Evolutionary conservation across 2,113 vertebrate genomes (phyloP), one percentile per base, ranked within the genome.

Genomic region (Peromyscus californicus): DNA sequence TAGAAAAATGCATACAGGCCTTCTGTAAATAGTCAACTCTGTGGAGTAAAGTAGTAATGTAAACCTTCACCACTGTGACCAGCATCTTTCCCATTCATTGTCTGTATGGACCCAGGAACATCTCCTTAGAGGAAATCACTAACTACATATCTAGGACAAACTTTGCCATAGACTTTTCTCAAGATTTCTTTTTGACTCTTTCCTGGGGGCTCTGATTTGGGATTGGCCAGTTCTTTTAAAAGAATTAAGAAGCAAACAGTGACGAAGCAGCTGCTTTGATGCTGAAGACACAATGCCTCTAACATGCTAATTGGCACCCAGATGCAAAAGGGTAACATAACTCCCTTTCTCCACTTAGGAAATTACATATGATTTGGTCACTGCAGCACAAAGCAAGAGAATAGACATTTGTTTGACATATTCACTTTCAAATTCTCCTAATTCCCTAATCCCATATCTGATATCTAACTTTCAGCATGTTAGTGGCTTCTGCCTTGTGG

Each of bases 241-340:
- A 82, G 94, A 91, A 91, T 91, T 91, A 93, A 92, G 80, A 92
- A 86, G 61, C 17, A 67, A 94, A 92, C 7, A 80, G 57, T 29
- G 31, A 88, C 76, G 51, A 54, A 74, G 42, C 70, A 93, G 65
- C 59, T 93, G 24, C 29, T 90, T 83, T 93, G 51, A 59, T 57
- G 33, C 61, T 57, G 65, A 93, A 93, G 76, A 79, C 7, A 16
- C n/a, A 36, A 51, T 48, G 33, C 45, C 91, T 96, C 96, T 57
- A 91, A 91, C 59, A 83, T 90, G 31, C 48, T 84, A 93, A 65
- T 9, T 89, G 74, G 39, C 74, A 91, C 39, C 67, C 67, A 83
- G 17, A 69, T 82, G 29, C 4, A 76, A 74, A 74, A 86, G 10
- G 80, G 7, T 12, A 42, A 57, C 21, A 45, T 51, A 39, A 63